Conservation (phyloP, 2,113 vertebrate genomes). For the Equus quagga region DNA sequence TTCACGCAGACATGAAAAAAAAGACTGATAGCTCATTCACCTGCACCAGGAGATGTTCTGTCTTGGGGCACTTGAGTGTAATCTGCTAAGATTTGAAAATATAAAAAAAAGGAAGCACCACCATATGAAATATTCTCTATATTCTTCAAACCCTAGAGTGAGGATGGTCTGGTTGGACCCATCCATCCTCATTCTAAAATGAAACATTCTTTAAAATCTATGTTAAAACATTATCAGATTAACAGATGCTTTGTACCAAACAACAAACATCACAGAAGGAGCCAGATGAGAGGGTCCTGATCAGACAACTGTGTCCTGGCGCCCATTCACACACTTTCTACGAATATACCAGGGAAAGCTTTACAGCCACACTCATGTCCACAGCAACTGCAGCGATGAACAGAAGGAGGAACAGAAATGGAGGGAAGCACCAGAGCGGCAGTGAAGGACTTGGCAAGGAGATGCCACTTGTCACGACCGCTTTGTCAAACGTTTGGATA, state of each 20-base stretch:
- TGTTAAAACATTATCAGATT: not conserved
- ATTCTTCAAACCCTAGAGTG: not conserved
- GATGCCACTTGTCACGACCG: rapidly evolving
- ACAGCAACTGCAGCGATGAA: not conserved
- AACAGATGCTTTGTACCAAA: not conserved
- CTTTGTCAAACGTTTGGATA: not conserved
- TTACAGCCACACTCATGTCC: not conserved
- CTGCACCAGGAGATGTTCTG: not conserved
- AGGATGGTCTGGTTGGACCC: not conserved
- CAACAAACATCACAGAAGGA: not conserved
- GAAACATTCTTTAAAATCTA: not conserved
- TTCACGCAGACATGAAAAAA: not conserved
- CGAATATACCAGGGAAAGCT: not conserved
- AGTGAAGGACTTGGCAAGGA: not conserved
- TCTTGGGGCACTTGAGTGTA: not conserved
- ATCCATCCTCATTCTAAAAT: not conserved
- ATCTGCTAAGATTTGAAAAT: not conserved
- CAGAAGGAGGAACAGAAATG: not conserved
- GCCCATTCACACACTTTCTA: not conserved
- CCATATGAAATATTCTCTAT: not conserved
- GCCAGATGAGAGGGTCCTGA: not conserved
- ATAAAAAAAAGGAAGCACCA: not conserved
- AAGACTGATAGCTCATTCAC: not conserved
- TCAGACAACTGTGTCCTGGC: not conserved
- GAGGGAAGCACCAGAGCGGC: not conserved